Base-by-base conservation (phyloP, 2,113 vertebrate genomes). In the Macrotus californicus region DNA sequence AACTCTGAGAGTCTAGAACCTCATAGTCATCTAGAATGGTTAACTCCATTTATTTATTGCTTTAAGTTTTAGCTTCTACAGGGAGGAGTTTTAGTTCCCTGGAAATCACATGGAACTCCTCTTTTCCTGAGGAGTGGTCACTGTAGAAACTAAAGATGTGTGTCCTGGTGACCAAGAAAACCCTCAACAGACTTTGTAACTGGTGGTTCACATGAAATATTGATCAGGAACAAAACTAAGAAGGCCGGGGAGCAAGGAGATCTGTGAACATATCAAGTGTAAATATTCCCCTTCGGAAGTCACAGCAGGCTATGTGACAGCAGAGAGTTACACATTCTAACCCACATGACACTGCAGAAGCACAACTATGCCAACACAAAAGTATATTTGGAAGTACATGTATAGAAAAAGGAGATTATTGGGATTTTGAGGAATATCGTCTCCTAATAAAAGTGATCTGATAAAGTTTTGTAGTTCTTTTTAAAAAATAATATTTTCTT, bases 401-500 rank as follows among this genome's bases (percentile, higher is more conserved):
- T 26, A 3, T 4, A 69, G 39, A 15, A 46, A 56, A 89, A 76
- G 69, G 19, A 87, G 24, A 6, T 36, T 6, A 18, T 72, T 87
- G 14, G 67, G 21, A 4, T 54, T 76, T 24, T 41, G 19, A 73
- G 43, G 29, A 84, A 56, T 41, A 19, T 7, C 54, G 3, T 72
- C 50, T 84, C 75, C 70, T 93, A 31, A 66, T 22, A 66, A 64
- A 80, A 39, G 54, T 14, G 41, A 24, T 75, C 39, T 29, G 67
- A 29, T 70, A 15, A 77, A 36, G 10, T 26, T 41, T 76, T 72
- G 64, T 31, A 21, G 6, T 77, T 92, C 56, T 66, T 80, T 79
- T 29, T 31, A 64, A 85, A 85, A 83, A 89, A 59, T 31, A 73
- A 1, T 41, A 24, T 64, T 73, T 21, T 70, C 83, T 91, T 83